Percentiles rank a stretch among this genome's conserved stretches.
Evolutionary conservation across 2,113 vertebrate species (phyloP).

Genomic region (Hemicordylus capensis): DNA sequence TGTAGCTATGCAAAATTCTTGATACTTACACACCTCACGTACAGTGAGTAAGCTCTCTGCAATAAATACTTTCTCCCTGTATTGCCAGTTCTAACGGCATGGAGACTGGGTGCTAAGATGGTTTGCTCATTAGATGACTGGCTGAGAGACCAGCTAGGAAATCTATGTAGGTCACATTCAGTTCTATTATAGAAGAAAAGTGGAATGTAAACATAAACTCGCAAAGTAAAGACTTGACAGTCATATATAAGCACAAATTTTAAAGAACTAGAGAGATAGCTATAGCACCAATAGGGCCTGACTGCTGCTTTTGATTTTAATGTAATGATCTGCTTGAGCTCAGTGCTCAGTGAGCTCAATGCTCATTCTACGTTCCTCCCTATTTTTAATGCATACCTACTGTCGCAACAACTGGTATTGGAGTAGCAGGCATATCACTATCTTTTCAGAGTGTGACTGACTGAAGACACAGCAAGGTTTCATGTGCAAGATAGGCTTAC

Average conservation of each 20-base stretch:
- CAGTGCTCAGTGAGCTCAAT: not conserved
- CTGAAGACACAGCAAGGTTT: not conserved
- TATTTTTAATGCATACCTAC: not conserved
- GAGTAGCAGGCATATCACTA: not conserved
- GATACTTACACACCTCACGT: not conserved
- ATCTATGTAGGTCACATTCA: too few relatives aligned
- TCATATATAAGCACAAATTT: not conserved
- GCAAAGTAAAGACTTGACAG: not conserved
- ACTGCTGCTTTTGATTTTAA: not conserved
- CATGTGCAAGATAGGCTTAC: conserved; percentile 56
- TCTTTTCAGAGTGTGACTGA: not conserved
- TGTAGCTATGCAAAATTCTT: not conserved
- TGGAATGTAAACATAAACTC: not conserved
- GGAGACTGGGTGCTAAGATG: not conserved
- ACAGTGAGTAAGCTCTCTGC: not conserved
- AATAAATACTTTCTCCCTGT: not conserved
- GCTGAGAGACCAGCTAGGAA: too few relatives aligned
- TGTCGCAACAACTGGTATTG: not conserved
- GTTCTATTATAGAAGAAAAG: not conserved
- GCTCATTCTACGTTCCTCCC: too few relatives aligned
- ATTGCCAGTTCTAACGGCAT: not conserved
- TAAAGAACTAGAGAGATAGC: not conserved
- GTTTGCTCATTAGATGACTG: too few relatives aligned
- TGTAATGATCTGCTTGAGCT: not conserved
- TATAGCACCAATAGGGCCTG: not conserved